Evolutionary conservation across 2,888 invertebrate genomes (phyloP), one percentile per base, ranked within the genome.

Genomic region (Leuctra nigra): DNA sequence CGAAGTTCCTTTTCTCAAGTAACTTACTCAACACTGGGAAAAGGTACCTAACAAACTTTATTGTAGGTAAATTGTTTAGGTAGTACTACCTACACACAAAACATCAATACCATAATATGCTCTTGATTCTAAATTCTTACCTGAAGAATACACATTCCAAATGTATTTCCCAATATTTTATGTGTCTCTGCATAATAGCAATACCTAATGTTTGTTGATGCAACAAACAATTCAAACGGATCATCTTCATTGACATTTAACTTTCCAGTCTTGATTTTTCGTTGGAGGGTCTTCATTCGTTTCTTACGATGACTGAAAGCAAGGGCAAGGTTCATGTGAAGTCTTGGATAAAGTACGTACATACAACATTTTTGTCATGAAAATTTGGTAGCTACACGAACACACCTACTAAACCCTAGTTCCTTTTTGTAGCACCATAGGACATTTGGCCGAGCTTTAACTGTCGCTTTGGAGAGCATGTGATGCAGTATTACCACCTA

Each of bases 371-470:
- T 33, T 33, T 13, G 7, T 33, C 33, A 9, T 33, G 33, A 33
- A 33, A 33, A 33, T 33, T 33, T 48, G 48, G 13, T 22, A 18
- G 22, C 23, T 22, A 48, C 11, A 18, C 11, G n/a, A 7, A n/a
- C 11, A 71, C 72, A 85, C 87, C 87, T 89, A 74, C 87, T 89
- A 63, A 92, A 91, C 23, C 90, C 91, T 65, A 93, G 83, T 69
- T 94, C 91, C 83, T 97, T 80, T 67, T 99, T 99, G 72, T 99
- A 99, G 71, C 99, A 99, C 99, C 99, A 99, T 9, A 99, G 74
- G 1, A 99, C 94, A 41, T 87, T 87, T 0, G 98, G 98, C 38
- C 97, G 79, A 0, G 95, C 85, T 73, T 93, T 93, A 0, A 97
- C 87, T 52, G 87, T 84, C 1, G 97, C 90, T 75, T 99, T 99